Conservation (phyloP, 1,140 invertebrate genomes). For the Drosophila saltans region DNA sequence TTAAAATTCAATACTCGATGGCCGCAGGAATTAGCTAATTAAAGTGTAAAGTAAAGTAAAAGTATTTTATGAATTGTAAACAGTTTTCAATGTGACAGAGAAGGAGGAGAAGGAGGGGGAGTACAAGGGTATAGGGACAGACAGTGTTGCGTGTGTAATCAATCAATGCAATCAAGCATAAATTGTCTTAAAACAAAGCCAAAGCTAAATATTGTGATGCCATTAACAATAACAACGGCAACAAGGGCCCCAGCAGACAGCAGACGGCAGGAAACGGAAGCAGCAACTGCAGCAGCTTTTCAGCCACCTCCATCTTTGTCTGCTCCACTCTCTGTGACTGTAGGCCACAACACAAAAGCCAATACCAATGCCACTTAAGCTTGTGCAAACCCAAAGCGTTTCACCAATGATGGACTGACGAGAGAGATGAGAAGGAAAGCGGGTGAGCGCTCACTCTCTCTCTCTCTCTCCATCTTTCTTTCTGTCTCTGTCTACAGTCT, state of each 20-base stretch:
- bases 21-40: conserved; percentile 53
- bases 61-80: conserved; percentile 22
- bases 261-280: conserved; percentile 52
- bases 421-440: conserved; percentile 7
- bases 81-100: background rate
- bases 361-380: conserved; percentile 74
- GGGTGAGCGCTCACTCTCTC: background rate
- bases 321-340: conserved; percentile 25
- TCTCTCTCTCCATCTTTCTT: background rate
- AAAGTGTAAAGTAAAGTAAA: conserved; percentile 34
- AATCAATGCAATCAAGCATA: conserved; percentile 80
- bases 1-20: conserved; percentile 32
- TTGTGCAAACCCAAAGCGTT: conserved; percentile 64
- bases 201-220: conserved; percentile 75
- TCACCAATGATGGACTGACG: conserved; percentile 18
- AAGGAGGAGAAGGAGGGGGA: background rate
- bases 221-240: conserved; percentile 64
- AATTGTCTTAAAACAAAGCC: conserved; percentile 79
- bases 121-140: conserved; percentile 1
- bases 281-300: conserved; percentile 45
- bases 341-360: conserved; percentile 39
- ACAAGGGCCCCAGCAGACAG: conserved; percentile 39
- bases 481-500: conserved; percentile 3
- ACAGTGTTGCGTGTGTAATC: conserved; percentile 74
- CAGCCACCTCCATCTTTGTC: background rate